Evolutionary conservation across 2,888 invertebrate species (phyloP).

Genomic region (Agrochola lota): DNA sequence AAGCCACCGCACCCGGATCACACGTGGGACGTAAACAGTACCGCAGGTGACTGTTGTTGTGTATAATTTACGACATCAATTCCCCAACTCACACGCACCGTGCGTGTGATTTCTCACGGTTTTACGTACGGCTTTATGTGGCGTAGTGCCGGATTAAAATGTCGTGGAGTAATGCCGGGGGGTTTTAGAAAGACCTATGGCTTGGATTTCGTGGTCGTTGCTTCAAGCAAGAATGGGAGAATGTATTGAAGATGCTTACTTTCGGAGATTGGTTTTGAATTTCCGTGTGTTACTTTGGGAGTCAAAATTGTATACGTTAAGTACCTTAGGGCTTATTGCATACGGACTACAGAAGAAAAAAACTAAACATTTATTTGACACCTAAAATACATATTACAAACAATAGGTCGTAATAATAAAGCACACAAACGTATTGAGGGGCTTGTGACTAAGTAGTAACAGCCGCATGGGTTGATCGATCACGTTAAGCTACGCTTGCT

Average conservation of each 20-base stretch:
- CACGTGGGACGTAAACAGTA: constrained; percentile 57
- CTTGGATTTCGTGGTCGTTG: background rate
- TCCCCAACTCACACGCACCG: constrained; percentile 70
- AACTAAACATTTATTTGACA: too few relatives aligned
- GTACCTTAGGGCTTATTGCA: background rate
- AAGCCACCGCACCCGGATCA: constrained; percentile 34
- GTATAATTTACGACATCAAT: constrained; percentile 76
- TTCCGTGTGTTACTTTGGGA: background rate
- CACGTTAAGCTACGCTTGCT: too few relatives aligned
- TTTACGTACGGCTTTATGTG: constrained; percentile 36
- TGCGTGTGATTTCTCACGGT: constrained; percentile 50
- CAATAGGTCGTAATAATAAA: too few relatives aligned
- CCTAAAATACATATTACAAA: too few relatives aligned
- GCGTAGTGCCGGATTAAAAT: constrained; percentile 37
- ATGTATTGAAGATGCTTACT: background rate
- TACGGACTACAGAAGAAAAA: too few relatives aligned
- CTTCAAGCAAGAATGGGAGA: background rate
- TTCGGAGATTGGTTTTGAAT: background rate
- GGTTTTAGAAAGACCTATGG: constrained; percentile 3
- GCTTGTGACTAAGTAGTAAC: too few relatives aligned
- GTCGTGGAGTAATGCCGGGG: constrained; percentile 21
- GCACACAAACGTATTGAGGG: too few relatives aligned
- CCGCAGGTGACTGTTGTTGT: constrained; percentile 67
- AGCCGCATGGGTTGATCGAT: too few relatives aligned
- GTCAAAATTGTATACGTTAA: background rate